Evolutionary conservation across 2,888 invertebrate species (phyloP).

Genomic region (Pardosa pseudoannulata): DNA sequence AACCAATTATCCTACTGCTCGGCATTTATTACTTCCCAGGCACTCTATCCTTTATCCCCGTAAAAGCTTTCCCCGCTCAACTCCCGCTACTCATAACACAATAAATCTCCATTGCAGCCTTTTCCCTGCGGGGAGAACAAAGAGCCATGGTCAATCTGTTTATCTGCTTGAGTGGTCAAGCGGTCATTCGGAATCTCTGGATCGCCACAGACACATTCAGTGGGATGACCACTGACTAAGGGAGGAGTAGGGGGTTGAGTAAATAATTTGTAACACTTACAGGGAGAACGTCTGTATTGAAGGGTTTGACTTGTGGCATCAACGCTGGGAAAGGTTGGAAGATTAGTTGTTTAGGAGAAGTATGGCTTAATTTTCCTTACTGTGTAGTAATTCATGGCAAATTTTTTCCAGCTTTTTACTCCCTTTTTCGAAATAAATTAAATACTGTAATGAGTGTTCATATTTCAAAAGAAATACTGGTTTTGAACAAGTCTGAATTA

Average conservation of each 20-base stretch:
- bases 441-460: no score
- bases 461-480: no score
- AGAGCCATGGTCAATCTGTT: conserved; percentile 26
- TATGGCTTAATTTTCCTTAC: no score
- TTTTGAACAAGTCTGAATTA: no score
- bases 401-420: no score
- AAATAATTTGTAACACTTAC: conserved; percentile 22
- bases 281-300: background rate
- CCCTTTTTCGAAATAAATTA: no score
- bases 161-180: conserved; percentile 26
- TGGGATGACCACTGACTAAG: background rate
- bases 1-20: background rate
- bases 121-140: background rate
- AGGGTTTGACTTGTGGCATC: background rate
- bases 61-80: conserved; percentile 16
- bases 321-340: no score
- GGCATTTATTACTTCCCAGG: background rate
- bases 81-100: background rate
- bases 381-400: no score
- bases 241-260: background rate
- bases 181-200: background rate
- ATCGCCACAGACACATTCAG: background rate
- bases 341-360: no score
- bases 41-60: conserved; percentile 1
- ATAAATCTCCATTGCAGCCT: conserved; percentile 7